phyloP scores from a whole-genome alignment of 1,140 invertebrate genomes.

The Lucilia sericata region DNA sequence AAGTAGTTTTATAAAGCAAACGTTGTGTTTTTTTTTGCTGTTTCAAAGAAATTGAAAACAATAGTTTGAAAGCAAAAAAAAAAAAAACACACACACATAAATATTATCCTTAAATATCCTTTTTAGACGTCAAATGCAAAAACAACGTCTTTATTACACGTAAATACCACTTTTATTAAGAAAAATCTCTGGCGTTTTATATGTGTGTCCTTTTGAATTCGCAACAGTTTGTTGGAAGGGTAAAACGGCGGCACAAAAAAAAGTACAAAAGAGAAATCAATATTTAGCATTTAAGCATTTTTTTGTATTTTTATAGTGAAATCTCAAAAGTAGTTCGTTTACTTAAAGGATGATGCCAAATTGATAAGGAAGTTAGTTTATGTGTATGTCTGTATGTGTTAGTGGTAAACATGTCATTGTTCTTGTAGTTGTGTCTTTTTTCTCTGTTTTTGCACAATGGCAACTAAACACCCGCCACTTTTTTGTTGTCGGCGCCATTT shows the following conservation, averaged over 20 bases:
- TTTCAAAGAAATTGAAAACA: neutral
- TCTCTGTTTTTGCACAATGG: neutral
- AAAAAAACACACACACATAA: slow-evolving; percentile 18
- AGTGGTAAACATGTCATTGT: neutral
- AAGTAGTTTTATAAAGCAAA: neutral
- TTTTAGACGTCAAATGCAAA: slow-evolving; percentile 9
- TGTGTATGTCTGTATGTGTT: neutral
- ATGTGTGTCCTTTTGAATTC: neutral
- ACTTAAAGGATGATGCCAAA: slow-evolving; percentile 13
- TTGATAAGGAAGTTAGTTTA: slow-evolving; percentile 25
- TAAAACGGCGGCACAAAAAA: neutral
- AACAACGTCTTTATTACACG: neutral
- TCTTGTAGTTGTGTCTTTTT: neutral
- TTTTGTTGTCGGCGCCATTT: slow-evolving; percentile 12
- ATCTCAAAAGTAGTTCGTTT: neutral
- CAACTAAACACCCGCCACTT: neutral
- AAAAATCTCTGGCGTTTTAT: neutral
- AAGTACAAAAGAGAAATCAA: neutral
- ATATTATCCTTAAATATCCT: slow-evolving; percentile 24
- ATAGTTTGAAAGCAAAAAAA: neutral
- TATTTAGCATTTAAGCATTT: no score
- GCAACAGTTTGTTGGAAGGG: slow-evolving; percentile 22
- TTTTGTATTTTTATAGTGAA: neutral
- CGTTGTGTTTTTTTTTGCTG: neutral
- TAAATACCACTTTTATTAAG: neutral